A percentile compares a stretch with the other conserved stretches of the same genome.
Conservation (phyloP, 2,888 invertebrate species). For the Dryobotodes eremita region DNA sequence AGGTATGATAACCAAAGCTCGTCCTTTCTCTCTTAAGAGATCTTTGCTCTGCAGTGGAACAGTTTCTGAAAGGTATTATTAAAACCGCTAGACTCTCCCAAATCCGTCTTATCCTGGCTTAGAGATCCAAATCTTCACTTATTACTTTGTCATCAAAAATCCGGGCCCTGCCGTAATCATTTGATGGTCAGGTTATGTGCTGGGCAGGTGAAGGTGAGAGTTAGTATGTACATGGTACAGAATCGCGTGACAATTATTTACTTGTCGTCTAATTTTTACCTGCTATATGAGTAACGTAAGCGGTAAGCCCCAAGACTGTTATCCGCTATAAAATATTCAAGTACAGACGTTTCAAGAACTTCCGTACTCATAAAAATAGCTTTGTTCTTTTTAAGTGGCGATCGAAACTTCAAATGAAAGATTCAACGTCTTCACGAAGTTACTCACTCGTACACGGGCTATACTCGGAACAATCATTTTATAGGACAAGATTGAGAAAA, state of each 20-base stretch:
- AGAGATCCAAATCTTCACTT: not conserved
- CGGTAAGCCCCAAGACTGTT: not conserved
- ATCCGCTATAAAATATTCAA: slow-evolving; percentile 43
- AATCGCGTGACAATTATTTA: not conserved
- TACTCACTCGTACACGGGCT: not conserved
- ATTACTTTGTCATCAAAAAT: slow-evolving; percentile 1
- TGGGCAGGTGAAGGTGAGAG: not conserved
- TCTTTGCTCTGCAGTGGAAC: not conserved
- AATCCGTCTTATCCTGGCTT: not conserved
- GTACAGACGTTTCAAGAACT: slow-evolving; percentile 11
- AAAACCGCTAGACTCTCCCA: not conserved
- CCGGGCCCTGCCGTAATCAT: not conserved
- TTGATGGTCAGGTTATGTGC: not conserved
- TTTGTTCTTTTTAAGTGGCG: slow-evolving; percentile 18
- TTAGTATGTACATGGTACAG: not conserved
- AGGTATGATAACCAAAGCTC: not conserved
- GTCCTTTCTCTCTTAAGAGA: not conserved
- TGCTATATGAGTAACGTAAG: not conserved
- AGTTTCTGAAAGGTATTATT: not conserved
- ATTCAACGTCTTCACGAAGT: slow-evolving; percentile 24
- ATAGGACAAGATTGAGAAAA: not conserved
- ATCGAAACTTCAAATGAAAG: slow-evolving; percentile 46
- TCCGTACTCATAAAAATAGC: slow-evolving; percentile 36
- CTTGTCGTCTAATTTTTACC: not conserved
- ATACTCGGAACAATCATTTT: not conserved